These are phyloP conservation scores for Pachymerium ferrugineum DNA, from an alignment of 2,888 invertebrate species.

Conservation along the genomic window DNA sequence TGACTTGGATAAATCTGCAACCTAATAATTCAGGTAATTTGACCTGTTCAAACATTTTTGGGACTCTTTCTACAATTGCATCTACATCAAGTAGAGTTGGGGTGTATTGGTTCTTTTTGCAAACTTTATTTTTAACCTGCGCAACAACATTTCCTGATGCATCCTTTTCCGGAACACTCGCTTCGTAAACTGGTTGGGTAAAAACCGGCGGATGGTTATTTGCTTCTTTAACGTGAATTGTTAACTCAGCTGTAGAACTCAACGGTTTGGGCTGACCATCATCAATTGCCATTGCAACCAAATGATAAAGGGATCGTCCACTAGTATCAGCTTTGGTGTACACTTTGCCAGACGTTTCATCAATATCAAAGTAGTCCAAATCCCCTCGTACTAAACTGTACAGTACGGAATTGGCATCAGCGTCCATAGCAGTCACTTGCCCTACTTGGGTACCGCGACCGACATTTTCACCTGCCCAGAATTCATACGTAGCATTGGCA, in stretches of 20 bases:
- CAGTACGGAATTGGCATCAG: conserved; percentile 67
- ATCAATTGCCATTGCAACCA: conserved; percentile 36
- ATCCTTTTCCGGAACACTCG: conserved; percentile 40
- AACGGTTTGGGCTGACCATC: conserved; percentile 35
- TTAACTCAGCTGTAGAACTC: conserved; percentile 37
- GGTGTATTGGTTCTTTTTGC: no score
- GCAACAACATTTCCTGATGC: conserved; percentile 39
- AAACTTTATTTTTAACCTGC: conserved; percentile 34
- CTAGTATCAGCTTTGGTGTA: conserved; percentile 36
- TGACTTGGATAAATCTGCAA: no score
- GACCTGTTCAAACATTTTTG: no score
- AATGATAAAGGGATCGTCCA: conserved; percentile 31
- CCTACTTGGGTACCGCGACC: conserved; percentile 79
- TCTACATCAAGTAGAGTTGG: no score
- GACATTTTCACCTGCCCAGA: conserved; percentile 83
- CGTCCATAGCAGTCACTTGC: conserved; percentile 66
- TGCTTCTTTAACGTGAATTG: conserved; percentile 40
- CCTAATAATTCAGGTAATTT: no score
- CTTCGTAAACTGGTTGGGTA: conserved; percentile 40
- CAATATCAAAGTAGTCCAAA: conserved; percentile 40
- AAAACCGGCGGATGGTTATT: conserved; percentile 42
- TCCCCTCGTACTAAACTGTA: conserved; percentile 57
- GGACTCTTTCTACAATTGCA: no score
- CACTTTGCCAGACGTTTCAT: conserved; percentile 40
- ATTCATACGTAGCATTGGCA: conserved; percentile 70